These are phyloP conservation scores for Sarcophilus harrisii DNA, from an alignment of 2,797 vertebrate species.

Conservation along the genomic window DNA sequence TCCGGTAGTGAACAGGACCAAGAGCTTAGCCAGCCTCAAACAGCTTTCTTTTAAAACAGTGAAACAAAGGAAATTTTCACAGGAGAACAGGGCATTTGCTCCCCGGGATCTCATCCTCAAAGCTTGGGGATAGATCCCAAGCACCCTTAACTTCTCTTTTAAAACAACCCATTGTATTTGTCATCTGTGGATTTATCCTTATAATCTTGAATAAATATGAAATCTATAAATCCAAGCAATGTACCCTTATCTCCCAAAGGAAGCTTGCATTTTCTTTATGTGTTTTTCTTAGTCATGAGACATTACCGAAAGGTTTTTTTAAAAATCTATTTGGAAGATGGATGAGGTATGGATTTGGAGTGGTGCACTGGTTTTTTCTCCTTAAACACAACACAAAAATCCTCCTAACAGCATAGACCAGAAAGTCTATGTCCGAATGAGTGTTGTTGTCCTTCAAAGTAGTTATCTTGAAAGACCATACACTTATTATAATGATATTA, in stretches of 20 bases:
- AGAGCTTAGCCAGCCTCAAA: background rate
- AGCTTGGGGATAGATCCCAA: background rate
- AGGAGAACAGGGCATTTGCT: background rate
- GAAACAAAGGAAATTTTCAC: background rate
- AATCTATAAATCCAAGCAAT: background rate
- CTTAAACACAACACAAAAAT: background rate
- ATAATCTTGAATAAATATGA: constrained; percentile 4
- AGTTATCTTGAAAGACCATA: background rate
- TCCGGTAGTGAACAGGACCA: background rate
- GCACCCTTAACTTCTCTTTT: background rate
- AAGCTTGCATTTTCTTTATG: background rate
- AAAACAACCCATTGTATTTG: background rate
- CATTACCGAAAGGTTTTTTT: background rate
- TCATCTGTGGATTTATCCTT: background rate
- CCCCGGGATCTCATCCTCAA: background rate
- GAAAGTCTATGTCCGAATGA: background rate
- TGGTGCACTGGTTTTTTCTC: background rate
- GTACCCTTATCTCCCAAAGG: background rate
- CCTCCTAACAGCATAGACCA: background rate
- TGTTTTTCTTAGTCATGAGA: background rate
- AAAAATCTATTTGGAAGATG: background rate
- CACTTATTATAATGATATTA: background rate
- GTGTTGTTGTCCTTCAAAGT: background rate
- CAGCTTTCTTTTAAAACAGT: background rate
- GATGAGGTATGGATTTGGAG: background rate